These are phyloP conservation scores for Sebastes umbrosus DNA, from an alignment of 2,797 vertebrate genomes.

Conservation along the genomic window DNA sequence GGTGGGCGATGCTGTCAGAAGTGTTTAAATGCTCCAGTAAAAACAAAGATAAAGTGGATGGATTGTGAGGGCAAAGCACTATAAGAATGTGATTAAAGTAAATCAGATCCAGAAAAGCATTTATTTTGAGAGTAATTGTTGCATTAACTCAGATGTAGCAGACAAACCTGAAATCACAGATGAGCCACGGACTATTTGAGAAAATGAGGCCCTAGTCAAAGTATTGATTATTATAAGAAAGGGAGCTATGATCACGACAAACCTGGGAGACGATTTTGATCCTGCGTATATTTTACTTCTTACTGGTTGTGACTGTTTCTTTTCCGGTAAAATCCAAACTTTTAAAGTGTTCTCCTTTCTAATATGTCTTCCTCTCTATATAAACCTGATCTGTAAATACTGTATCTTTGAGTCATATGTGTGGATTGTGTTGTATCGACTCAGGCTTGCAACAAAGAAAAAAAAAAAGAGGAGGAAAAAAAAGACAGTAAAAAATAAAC, in stretches of 20 bases:
- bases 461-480: conserved; percentile 25
- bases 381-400: conserved; percentile 79
- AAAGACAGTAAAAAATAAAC: conserved; percentile 21
- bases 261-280: conserved; percentile 22
- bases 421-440: conserved; percentile 81
- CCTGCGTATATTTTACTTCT: conserved; percentile 44
- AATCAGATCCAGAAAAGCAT: background rate
- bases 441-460: conserved; percentile 76
- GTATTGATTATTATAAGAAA: background rate
- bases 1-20: background rate
- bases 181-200: background rate
- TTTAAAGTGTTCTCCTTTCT: conserved; percentile 66
- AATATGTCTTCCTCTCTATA: conserved; percentile 78
- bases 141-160: background rate
- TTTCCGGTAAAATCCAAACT: conserved; percentile 59
- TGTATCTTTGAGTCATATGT: conserved; percentile 67
- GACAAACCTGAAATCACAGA: background rate
- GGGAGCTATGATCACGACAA: conserved; percentile 5
- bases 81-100: background rate
- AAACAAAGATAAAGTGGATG: background rate
- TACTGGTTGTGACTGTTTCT: conserved; percentile 72
- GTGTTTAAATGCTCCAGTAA: background rate
- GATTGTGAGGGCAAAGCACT: background rate
- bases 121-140: conserved; percentile 7
- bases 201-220: background rate